These are phyloP conservation scores for Turnix velox DNA, from an alignment of 2,113 vertebrate species.

Conservation along the genomic window DNA sequence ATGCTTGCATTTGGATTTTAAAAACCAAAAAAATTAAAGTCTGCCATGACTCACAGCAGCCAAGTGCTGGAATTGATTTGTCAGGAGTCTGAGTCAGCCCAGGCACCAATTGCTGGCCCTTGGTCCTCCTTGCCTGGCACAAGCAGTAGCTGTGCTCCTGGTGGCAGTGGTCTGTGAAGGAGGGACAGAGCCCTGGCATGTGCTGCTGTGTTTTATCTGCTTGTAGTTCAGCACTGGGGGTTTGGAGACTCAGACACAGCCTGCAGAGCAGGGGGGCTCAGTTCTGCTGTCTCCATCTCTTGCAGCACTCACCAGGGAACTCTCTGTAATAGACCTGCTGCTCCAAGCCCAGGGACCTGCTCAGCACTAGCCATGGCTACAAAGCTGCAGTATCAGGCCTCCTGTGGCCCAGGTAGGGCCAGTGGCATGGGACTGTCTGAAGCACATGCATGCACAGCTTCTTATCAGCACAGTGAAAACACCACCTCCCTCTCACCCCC, in stretches of 20 bases:
- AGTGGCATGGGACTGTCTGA: neutral
- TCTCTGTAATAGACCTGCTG: neutral
- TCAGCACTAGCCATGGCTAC: neutral
- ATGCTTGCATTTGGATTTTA: neutral
- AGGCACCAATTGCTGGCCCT: neutral
- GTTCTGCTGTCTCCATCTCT: neutral
- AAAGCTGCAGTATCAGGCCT: neutral
- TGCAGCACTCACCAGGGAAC: neutral
- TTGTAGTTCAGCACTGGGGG: neutral
- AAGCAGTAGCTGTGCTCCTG: accelerated
- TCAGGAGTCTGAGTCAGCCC: neutral
- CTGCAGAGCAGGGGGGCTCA: neutral
- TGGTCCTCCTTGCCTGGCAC: neutral
- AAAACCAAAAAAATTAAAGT: neutral
- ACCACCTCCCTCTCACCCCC: accelerated
- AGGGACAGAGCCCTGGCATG: accelerated
- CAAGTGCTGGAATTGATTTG: neutral
- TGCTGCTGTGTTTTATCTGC: accelerated
- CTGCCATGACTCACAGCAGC: neutral
- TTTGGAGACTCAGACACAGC: neutral
- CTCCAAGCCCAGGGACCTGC: neutral
- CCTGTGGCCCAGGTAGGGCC: no score
- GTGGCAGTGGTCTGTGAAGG: no score
- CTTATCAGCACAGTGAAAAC: accelerated
- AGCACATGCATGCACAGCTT: accelerated